Percentiles rank a stretch among this genome's conserved stretches.
Conservation (phyloP, 2,797 vertebrate species). For the Harpagifer antarcticus region DNA sequence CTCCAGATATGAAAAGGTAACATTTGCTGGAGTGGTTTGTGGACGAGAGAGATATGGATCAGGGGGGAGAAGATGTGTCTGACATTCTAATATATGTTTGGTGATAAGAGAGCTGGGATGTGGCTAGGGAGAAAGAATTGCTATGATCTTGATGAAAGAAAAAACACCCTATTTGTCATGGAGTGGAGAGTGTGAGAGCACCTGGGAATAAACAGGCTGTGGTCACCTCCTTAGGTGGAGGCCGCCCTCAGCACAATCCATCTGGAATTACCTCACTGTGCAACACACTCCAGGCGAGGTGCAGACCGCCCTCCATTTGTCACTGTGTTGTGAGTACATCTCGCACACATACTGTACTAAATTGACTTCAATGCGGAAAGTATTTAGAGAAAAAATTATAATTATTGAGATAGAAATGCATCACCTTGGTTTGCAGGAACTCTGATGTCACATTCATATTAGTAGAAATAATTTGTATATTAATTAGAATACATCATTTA, state of each 20-base stretch:
- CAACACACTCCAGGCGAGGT: slow-evolving; percentile 25
- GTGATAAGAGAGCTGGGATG: slow-evolving; percentile 46
- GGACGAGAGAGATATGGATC: slow-evolving; percentile 60
- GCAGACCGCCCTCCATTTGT: slow-evolving; percentile 16
- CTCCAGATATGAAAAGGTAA: slow-evolving; percentile 75
- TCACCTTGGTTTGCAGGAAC: too few relatives aligned
- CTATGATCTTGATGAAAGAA: slow-evolving; percentile 45
- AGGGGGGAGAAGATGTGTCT: slow-evolving; percentile 62
- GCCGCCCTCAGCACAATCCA: slow-evolving; percentile 49
- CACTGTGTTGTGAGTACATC: neutral
- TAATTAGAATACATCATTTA: too few relatives aligned
- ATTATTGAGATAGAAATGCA: too few relatives aligned
- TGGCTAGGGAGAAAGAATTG: slow-evolving; percentile 32
- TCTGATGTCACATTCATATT: too few relatives aligned
- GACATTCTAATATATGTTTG: slow-evolving; percentile 78
- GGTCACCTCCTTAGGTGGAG: slow-evolving; percentile 53
- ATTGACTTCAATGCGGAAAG: neutral
- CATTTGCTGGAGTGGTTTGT: slow-evolving; percentile 74
- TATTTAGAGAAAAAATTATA: too few relatives aligned
- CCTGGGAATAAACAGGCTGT: slow-evolving; percentile 39
- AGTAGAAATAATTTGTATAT: too few relatives aligned
- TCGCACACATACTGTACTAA: neutral
- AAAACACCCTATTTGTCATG: slow-evolving; percentile 38
- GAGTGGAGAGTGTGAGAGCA: slow-evolving; percentile 39
- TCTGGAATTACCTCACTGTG: slow-evolving; percentile 47